These are phyloP conservation scores for Clarias macrocephalus DNA, from an alignment of 2,113 vertebrate species.

Conservation along the genomic window DNA sequence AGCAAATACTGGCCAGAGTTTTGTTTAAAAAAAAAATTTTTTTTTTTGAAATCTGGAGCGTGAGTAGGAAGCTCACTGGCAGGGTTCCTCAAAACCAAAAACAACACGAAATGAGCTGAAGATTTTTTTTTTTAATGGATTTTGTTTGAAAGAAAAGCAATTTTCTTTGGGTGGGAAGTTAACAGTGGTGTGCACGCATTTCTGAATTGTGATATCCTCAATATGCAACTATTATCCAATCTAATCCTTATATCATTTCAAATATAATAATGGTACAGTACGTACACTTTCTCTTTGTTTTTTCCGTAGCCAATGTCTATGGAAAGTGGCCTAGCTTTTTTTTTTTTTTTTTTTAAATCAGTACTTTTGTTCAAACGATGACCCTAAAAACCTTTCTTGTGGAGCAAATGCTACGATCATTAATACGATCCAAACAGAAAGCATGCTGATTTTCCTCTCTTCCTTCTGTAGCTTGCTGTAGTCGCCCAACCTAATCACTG, in stretches of 20 bases:
- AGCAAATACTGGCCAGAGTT: slow-evolving; percentile 39
- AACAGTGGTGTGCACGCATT: not conserved
- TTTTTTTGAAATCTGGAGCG: not conserved
- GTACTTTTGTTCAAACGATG: not conserved
- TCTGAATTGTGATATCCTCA: not conserved
- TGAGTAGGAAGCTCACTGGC: not conserved
- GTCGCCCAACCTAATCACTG: not conserved
- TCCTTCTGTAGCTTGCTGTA: not conserved
- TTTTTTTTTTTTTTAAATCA: not conserved
- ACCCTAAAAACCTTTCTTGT: not conserved
- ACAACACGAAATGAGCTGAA: not conserved
- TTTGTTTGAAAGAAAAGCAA: not conserved
- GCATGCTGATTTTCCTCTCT: not conserved
- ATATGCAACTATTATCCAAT: not conserved
- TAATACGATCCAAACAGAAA: not conserved
- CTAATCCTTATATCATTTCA: not conserved
- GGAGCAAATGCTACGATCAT: not conserved
- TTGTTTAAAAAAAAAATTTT: not conserved
- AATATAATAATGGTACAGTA: not conserved
- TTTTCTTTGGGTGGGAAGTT: not conserved
- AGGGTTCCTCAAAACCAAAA: not conserved
- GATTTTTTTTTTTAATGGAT: too few relatives aligned
- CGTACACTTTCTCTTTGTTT: not conserved
- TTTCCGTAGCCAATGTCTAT: not conserved
- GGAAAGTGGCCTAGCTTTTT: not conserved